Evolutionary conservation across 1,140 invertebrate genomes (phyloP), one percentile per base, ranked within the genome.

Genomic region (Stegodyphus mimosarum): DNA sequence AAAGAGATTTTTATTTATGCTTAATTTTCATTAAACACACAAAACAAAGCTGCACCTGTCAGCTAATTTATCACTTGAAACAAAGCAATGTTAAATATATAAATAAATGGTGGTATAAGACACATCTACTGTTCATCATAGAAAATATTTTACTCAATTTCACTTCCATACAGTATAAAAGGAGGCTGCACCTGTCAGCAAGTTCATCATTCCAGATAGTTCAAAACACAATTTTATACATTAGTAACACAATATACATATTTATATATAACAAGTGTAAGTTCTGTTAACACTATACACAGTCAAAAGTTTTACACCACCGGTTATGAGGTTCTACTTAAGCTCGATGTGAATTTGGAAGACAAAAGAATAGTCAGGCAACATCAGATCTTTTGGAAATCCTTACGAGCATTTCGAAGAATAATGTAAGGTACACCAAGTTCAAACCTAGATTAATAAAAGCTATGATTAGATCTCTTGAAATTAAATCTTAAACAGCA

Each of bases 361-460:
- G 49, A 72, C 70, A 4, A 49, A 49, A 11, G 11, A 48, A 72
- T 10, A 60, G 1, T 1, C 6, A 71, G 70, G 63, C 50, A 11
- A 33, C 49, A 2, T 81, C 78, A 81, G 53, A 81, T 81, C 69
- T 81, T 81, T 13, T 81, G 53, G n/a, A 17, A 50, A 18, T 81
- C 53, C 33, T 77, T 71, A 33, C 53, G 73, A 15, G 7, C 67
- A 63, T 72, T 86, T 15, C 60, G 52, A 13, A 86, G 71, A 50
- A 73, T n/a, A 7, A 86, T 74, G 49, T 86, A 86, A 2, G 84
- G 84, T 5, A 86, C 84, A 18, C 84, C 84, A 13, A 86, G 64
- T 75, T 86, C 84, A 66, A 79, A 86, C 50, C 83, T 86, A 53
- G 51, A 86, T 72, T n/a, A 70, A 84, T n/a, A 73, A 15, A 69